Base-by-base conservation (phyloP, 2,797 vertebrate species). In the Morelia viridis region DNA sequence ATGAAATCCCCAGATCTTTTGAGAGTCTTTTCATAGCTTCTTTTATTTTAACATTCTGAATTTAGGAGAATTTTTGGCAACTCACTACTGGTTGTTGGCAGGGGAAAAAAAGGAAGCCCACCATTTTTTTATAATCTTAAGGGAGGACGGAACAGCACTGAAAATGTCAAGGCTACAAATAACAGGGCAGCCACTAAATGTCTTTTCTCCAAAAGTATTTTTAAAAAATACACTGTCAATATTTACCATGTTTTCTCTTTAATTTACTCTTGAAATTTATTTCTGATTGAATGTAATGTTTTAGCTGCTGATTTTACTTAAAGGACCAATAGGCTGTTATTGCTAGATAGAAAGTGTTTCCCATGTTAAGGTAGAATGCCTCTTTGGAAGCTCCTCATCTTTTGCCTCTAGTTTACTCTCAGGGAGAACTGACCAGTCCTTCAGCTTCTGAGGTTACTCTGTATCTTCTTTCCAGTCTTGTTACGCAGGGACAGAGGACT, bases 281-380 rank as follows among this genome's bases (percentile, higher is more conserved):
- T 95, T 94, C 93, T 86, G 57, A 57, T 89, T 88, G 91, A 94
- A 95, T 89, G 41, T 91, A 84, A 88, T 89, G 92, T 90, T 94
- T 94, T 92, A 60, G 92, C 93, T 89, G 80, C 85, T 80, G 90
- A 57, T 31, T 84, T 88, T 94, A 93, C 89, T 94, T 93, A 56
- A 89, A 86, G 86, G 4, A 17, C 89, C 41, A 71, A 57, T 90
- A 94, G 95, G 94, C 92, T 94, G 22, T 53, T 53, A 53, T 91
- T 89, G 93, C 68, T 94, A 93, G 92, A 41, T 76, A 92, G 85
- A 87, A 92, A 80, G 76, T 88, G 94, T 26, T 50, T 90, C 46
- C 61, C 60, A 17, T 4, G 71, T 10, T 57, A 2, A 1, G 13
- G 1, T 31, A 8, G 56, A 17, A 28, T n/a, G 26, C 11, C 15